Percentiles rank a stretch among this genome's conserved stretches.
phyloP scores from a whole-genome alignment of 2,797 vertebrate genomes.

The Clamator glandarius region DNA sequence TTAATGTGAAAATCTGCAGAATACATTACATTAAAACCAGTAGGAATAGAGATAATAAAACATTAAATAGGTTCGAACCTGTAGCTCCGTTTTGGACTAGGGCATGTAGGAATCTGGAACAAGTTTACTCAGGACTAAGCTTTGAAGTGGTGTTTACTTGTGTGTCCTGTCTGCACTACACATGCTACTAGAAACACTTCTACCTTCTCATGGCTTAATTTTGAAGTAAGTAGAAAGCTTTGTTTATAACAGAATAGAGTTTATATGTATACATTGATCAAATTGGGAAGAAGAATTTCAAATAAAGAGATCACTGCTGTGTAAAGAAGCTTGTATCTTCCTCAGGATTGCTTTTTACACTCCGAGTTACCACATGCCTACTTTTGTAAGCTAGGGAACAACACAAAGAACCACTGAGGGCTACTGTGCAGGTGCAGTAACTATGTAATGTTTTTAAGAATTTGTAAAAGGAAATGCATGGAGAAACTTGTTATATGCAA shows the following conservation, averaged over 20 bases:
- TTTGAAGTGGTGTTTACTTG: not conserved
- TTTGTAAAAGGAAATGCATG: not conserved
- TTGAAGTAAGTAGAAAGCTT: not conserved
- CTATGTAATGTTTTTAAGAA: not conserved
- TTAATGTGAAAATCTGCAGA: not conserved
- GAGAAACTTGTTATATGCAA: not conserved
- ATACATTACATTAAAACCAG: slow-evolving; percentile 15
- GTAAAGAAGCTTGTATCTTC: not conserved
- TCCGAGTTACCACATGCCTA: not conserved
- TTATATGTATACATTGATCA: not conserved
- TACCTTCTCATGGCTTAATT: not conserved
- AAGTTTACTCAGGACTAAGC: not conserved
- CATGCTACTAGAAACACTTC: not conserved
- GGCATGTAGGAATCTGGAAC: not conserved
- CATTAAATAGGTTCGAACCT: not conserved
- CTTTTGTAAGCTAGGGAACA: not conserved
- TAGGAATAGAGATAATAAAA: not conserved
- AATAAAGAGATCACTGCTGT: not conserved
- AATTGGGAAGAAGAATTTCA: not conserved
- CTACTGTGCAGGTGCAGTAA: not conserved
- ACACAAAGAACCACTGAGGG: not conserved
- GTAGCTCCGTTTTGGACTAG: not conserved
- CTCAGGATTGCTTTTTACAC: not conserved
- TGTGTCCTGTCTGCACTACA: not conserved
- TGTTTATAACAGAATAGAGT: not conserved